Evolutionary conservation across 2,113 vertebrate genomes (phyloP).

Genomic region (Calonectris borealis): DNA sequence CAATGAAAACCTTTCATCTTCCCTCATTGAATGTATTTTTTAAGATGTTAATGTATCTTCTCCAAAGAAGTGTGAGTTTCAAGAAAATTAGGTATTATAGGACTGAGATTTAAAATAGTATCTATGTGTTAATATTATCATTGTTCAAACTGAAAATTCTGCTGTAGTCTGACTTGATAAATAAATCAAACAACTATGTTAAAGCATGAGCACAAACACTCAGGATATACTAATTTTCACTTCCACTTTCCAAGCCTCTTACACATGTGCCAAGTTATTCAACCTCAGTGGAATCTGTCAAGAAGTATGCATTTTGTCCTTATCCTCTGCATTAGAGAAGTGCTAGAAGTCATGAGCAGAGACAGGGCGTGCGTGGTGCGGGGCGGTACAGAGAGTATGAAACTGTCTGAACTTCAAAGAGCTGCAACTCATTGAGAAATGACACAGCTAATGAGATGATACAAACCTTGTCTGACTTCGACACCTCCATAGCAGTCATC

Average conservation of each 20-base stretch:
- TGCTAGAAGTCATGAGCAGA: not conserved
- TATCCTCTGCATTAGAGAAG: not conserved
- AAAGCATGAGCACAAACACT: not conserved
- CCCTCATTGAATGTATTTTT: not conserved
- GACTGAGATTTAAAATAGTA: not conserved
- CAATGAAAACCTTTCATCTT: not conserved
- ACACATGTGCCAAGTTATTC: not conserved
- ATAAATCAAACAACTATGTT: not conserved
- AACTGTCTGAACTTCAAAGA: not conserved
- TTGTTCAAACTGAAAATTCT: not conserved
- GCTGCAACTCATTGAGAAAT: not conserved
- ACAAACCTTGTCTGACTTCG: not conserved
- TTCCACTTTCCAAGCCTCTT: not conserved
- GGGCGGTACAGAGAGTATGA: not conserved
- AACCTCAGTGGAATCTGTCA: not conserved
- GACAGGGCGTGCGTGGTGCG: not conserved
- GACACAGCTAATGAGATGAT: not conserved
- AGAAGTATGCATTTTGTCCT: not conserved
- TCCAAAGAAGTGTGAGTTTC: not conserved
- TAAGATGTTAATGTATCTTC: not conserved
- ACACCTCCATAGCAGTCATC: not conserved
- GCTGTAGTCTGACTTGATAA: not conserved
- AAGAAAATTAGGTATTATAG: not conserved
- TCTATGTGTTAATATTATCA: not conserved
- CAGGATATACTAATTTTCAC: not conserved